Evolutionary conservation across 2,888 invertebrate species (phyloP).

Genomic region (Tetrapedia diversipes): DNA sequence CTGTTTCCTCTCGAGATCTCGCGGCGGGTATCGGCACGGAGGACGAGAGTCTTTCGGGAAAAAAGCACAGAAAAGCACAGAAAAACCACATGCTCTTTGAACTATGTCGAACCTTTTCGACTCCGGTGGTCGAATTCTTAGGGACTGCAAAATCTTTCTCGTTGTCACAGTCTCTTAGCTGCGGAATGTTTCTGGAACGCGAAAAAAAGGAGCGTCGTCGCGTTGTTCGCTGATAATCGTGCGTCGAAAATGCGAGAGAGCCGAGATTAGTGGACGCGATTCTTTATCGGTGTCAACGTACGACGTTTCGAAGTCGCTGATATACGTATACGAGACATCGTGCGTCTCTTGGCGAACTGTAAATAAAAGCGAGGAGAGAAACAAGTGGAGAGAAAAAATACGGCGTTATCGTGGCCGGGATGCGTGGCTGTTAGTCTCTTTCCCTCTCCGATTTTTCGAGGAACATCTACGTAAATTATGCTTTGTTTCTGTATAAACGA

Average conservation of each 20-base stretch:
- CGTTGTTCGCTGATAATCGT: not conserved
- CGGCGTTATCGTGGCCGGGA: slow-evolving; percentile 34
- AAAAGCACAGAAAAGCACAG: too few species aligned
- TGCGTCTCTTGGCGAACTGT: slow-evolving; percentile 12
- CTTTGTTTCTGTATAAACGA: slow-evolving; percentile 40
- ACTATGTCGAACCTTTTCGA: too few species aligned
- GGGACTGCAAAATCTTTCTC: too few species aligned
- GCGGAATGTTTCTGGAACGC: not conserved
- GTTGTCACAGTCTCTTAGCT: too few species aligned
- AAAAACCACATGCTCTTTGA: too few species aligned
- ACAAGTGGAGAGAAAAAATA: not conserved
- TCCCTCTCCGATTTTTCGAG: slow-evolving; percentile 39
- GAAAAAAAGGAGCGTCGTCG: not conserved
- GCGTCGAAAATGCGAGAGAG: not conserved
- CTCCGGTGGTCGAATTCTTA: too few species aligned
- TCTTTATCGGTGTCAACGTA: slow-evolving; percentile 38
- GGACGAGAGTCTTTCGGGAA: too few species aligned
- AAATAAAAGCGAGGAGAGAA: slow-evolving; percentile 25
- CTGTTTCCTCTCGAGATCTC: slow-evolving; percentile 30
- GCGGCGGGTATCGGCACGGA: not conserved
- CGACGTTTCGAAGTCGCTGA: slow-evolving; percentile 7
- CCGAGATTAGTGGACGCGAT: slow-evolving; percentile 9
- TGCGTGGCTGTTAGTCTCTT: not conserved
- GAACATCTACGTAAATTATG: slow-evolving; percentile 38
- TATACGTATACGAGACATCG: slow-evolving; percentile 14